Base-by-base conservation (phyloP, 2,113 vertebrate species). In the Myodes glareolus region DNA sequence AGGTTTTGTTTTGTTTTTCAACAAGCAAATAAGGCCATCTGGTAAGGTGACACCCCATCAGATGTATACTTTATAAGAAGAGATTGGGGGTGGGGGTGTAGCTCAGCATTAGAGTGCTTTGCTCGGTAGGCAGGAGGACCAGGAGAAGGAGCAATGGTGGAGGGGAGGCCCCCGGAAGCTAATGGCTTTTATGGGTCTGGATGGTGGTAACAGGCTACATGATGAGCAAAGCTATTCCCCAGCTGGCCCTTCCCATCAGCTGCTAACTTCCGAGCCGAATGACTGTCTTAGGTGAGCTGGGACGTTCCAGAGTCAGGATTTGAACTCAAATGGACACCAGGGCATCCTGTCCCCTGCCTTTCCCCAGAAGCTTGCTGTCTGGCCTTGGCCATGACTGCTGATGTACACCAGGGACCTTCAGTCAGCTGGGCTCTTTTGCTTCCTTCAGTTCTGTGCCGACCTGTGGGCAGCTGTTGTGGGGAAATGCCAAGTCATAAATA, bases 401-500 rank as follows among this genome's bases (percentile, higher is more conserved):
- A n/a, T 0, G 7, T 33, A 2, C 42, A 39, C 36, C 39, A 36
- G 39, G 63, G 21, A 58, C 45, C 50, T 21, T 45, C 50, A 67
- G 86, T 73, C 58, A 70, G 55, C 42, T 0, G 7, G 42, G 58
- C 31, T 58, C 76, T 92, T 92, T 90, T 39, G 61, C 91, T 91
- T 65, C 31, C 81, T 65, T 47, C 90, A 39, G 93, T 85, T 45
- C 4, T 76, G 16, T 96, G 23, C 85, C 84, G 95, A 88, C 94
- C 95, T 96, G 61, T 1, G 4, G 88, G 90, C 90, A 97, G 96
- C 94, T 97, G 87, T 61, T 58, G 58, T 2, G 52, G n/a, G 89
- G 91, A 97, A 97, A 94, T 70, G 91, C 97, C 67, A 86, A 96
- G 76, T 95, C 97, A 97, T 94, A 42, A 8, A 92, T 98, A 89